Evolutionary conservation across 2,888 invertebrate genomes (phyloP).

Genomic region (Eupithecia abbreviata): DNA sequence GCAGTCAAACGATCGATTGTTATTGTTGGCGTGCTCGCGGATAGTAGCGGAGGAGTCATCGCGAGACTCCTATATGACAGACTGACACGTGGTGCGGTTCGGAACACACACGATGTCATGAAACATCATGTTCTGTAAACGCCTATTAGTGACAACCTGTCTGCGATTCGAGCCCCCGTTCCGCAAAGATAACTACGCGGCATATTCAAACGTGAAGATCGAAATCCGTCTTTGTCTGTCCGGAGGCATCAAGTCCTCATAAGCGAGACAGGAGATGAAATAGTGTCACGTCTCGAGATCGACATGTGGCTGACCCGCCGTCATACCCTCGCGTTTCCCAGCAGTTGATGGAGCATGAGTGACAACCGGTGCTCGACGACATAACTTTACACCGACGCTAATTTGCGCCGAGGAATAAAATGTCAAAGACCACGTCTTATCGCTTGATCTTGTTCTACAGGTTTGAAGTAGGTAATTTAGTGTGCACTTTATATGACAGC

Average conservation of each 20-base stretch:
- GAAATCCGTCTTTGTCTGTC: constrained; percentile 76
- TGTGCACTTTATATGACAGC: constrained; percentile 70
- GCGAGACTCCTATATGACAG: constrained; percentile 62
- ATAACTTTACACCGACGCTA: constrained; percentile 80
- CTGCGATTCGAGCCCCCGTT: constrained; percentile 73
- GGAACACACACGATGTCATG: constrained; percentile 79
- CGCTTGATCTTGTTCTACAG: constrained; percentile 70
- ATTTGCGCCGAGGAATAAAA: constrained; percentile 73
- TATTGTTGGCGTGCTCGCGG: constrained; percentile 71
- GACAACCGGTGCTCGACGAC: constrained; percentile 73
- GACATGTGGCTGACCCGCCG: constrained; percentile 81
- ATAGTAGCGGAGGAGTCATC: constrained; percentile 66
- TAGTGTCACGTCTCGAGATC: constrained; percentile 74
- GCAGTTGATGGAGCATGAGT: constrained; percentile 84
- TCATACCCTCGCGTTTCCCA: constrained; percentile 79
- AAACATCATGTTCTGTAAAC: constrained; percentile 77
- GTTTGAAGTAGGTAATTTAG: constrained; percentile 72
- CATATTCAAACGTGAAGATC: constrained; percentile 68
- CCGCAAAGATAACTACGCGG: constrained; percentile 71
- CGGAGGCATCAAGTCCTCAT: constrained; percentile 64
- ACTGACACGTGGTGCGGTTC: constrained; percentile 71
- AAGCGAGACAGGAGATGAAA: constrained; percentile 77
- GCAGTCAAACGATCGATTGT: constrained; percentile 65
- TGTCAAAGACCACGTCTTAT: constrained; percentile 70
- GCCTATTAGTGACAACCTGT: constrained; percentile 83